These are phyloP conservation scores for Leptinotarsa texana DNA, from an alignment of 1,140 invertebrate species.

Conservation along the genomic window DNA sequence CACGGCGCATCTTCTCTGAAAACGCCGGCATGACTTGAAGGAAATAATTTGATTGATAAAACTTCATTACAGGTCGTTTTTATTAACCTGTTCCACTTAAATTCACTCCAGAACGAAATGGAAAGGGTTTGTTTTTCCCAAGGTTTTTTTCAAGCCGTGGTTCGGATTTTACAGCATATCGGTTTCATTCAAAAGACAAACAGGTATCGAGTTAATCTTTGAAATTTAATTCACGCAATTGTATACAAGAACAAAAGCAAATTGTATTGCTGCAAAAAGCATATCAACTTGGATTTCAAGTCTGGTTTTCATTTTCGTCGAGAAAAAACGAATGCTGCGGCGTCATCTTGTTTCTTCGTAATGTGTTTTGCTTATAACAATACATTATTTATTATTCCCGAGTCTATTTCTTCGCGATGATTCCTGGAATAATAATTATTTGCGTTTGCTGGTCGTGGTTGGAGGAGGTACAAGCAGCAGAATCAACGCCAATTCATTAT, in stretches of 20 bases:
- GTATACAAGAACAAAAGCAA: constrained; percentile 39
- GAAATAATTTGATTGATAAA: constrained; percentile 47
- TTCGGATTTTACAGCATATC: constrained; percentile 23
- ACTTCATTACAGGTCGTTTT: constrained; percentile 41
- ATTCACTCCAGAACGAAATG: constrained; percentile 31
- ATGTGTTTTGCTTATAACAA: background rate
- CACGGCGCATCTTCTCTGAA: constrained; percentile 23
- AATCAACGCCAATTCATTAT: too few species aligned
- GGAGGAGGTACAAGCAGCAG: too few species aligned
- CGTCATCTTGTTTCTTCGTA: constrained; percentile 11
- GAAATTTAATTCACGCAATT: constrained; percentile 44
- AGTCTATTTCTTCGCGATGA: background rate
- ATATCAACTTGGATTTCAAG: constrained; percentile 19
- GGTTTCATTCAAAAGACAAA: constrained; percentile 41
- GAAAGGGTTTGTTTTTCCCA: constrained; percentile 40
- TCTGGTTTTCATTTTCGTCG: constrained; percentile 20
- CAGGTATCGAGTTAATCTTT: constrained; percentile 38
- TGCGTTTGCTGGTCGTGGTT: background rate
- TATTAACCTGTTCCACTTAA: constrained; percentile 37
- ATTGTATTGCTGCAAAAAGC: constrained; percentile 24
- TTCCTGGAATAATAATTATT: constrained; percentile 1
- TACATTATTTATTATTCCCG: background rate
- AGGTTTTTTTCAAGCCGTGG: constrained; percentile 20
- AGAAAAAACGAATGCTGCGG: constrained; percentile 10
- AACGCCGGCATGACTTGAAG: constrained; percentile 38